phyloP scores from a whole-genome alignment of 1,140 invertebrate species.

The Papilio aristodemus region DNA sequence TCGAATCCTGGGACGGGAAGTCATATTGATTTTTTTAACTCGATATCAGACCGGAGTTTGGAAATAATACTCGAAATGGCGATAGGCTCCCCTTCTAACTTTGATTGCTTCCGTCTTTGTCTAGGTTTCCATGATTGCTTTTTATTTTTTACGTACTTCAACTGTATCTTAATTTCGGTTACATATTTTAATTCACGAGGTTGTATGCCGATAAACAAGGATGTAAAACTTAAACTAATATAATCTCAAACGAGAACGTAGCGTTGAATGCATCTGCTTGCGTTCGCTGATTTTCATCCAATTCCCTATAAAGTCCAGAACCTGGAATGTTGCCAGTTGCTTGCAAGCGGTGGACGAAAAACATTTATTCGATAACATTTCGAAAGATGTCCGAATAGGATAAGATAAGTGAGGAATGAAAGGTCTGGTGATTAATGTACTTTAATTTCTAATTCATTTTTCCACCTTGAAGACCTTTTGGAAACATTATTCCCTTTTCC shows the following conservation, averaged over 20 bases:
- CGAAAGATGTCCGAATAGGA: neutral
- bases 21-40: too few species aligned
- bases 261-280: slow-evolving; percentile 5
- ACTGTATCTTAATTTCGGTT: too few species aligned
- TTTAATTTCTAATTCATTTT: neutral
- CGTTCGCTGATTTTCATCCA: slow-evolving; percentile 3
- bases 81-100: too few species aligned
- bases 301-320: neutral
- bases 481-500: too few species aligned
- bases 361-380: slow-evolving; percentile 7
- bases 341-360: neutral
- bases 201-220: too few species aligned
- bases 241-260: neutral
- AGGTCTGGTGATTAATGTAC: neutral
- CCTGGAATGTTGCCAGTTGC: neutral
- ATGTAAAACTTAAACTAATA: neutral
- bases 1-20: too few species aligned
- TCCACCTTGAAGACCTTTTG: neutral
- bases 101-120: too few species aligned
- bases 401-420: neutral
- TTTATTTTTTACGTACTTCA: too few species aligned
- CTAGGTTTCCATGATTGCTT: too few species aligned
- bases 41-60: too few species aligned
- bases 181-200: too few species aligned
- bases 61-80: too few species aligned